phyloP scores from a whole-genome alignment of 1,140 invertebrate genomes.

The Aphis gossypii region DNA sequence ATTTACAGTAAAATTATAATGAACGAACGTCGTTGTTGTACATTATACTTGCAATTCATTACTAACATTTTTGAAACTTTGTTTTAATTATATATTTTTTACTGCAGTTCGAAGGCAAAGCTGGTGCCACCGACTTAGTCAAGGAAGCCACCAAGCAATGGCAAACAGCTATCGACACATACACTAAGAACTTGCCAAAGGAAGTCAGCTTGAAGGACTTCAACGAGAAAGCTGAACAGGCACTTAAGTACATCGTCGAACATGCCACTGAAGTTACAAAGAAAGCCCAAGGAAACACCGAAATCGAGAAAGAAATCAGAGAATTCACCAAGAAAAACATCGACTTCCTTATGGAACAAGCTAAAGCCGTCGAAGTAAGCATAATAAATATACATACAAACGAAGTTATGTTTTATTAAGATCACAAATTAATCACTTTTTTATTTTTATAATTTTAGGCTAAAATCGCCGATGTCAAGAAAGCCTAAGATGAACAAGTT shows the following conservation, averaged over 20 bases:
- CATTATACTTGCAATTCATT: neutral
- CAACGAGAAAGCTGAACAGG: neutral
- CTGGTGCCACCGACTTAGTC: neutral
- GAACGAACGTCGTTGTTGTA: neutral
- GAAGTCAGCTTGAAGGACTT: neutral
- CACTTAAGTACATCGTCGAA: neutral
- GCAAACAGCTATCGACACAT: neutral
- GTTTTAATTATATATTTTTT: neutral
- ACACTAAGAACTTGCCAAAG: neutral
- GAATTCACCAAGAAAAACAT: constrained; percentile 33
- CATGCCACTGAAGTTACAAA: neutral
- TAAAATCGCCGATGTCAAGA: neutral
- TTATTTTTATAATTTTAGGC: constrained; percentile 30
- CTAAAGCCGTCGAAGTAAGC: neutral
- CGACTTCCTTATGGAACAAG: neutral
- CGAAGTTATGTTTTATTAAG: neutral
- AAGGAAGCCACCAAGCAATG: constrained; percentile 31
- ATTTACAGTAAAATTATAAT: neutral
- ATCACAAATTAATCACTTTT: neutral
- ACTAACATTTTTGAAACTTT: neutral
- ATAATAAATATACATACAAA: neutral
- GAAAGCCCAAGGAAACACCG: constrained; percentile 32
- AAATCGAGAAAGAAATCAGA: neutral
- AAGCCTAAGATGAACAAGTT: neutral
- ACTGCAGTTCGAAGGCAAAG: constrained; percentile 1